Evolutionary conservation across 2,113 vertebrate species (phyloP).

Genomic region (Scatophagus argus): DNA sequence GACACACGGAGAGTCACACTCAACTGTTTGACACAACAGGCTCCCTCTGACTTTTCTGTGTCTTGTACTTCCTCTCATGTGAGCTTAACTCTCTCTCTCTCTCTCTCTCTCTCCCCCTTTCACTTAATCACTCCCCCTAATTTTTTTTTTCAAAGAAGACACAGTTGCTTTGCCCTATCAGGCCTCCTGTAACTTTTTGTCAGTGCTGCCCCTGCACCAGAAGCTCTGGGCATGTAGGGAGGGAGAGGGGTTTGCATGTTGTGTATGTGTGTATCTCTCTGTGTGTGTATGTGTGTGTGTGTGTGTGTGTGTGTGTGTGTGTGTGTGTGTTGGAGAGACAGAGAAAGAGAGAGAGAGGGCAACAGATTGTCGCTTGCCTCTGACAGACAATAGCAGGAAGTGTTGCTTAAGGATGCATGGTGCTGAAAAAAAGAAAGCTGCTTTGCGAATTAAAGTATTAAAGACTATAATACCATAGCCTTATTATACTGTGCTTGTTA

Average conservation of each 20-base stretch:
- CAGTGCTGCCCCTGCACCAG: slow-evolving; percentile 61
- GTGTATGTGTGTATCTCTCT: slow-evolving; percentile 38
- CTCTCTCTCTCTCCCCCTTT: slow-evolving; percentile 33
- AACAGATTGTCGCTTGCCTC: slow-evolving; percentile 60
- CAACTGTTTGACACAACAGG: slow-evolving; percentile 60
- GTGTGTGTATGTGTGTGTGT: slow-evolving; percentile 23
- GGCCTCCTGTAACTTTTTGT: slow-evolving; percentile 67
- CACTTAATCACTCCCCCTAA: slow-evolving; percentile 48
- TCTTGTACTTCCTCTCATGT: slow-evolving; percentile 70
- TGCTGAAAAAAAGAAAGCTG: slow-evolving; percentile 53
- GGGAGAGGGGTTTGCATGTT: slow-evolving; percentile 6
- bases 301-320: slow-evolving; percentile 35
- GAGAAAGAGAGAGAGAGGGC: slow-evolving; percentile 28
- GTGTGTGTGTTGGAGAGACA: not conserved
- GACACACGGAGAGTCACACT: slow-evolving; percentile 61
- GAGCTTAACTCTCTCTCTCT: slow-evolving; percentile 50
- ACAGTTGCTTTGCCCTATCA: slow-evolving; percentile 74
- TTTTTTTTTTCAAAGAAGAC: slow-evolving; percentile 46
- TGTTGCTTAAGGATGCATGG: slow-evolving; percentile 70
- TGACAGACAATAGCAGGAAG: slow-evolving; percentile 82
- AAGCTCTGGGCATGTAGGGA: slow-evolving; percentile 47
- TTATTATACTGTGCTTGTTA: not conserved
- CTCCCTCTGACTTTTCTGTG: slow-evolving; percentile 64
- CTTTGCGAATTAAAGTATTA: slow-evolving; percentile 6
- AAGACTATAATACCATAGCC: not conserved